Conservation (phyloP, 2,888 invertebrate species). For the Prostheceraeus crozeri region DNA sequence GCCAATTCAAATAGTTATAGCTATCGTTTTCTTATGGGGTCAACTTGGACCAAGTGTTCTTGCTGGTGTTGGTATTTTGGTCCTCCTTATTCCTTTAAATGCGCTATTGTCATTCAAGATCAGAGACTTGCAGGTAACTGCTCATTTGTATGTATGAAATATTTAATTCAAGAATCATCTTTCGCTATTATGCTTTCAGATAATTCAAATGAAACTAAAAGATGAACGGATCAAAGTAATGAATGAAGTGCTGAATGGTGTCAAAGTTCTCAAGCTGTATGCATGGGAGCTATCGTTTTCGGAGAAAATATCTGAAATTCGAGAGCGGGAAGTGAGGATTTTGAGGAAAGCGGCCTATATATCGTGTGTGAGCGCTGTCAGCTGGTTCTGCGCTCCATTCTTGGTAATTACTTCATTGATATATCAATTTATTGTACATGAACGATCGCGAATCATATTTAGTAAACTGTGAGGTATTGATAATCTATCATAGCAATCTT, state of each 20-base stretch:
- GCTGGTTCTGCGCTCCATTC: constrained; percentile 64
- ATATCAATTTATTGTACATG: too few relatives aligned
- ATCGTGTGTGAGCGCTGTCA: constrained; percentile 69
- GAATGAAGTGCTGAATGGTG: constrained; percentile 57
- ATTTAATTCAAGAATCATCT: too few relatives aligned
- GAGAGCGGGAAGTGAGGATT: constrained; percentile 75
- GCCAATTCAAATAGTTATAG: constrained; percentile 45
- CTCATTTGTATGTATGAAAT: too few relatives aligned
- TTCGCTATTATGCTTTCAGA: too few relatives aligned
- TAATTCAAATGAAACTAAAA: constrained; percentile 54
- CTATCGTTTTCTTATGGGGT: constrained; percentile 54
- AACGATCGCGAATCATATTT: too few relatives aligned
- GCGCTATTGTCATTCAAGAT: constrained; percentile 51
- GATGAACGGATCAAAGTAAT: constrained; percentile 56
- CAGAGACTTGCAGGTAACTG: constrained; percentile 53
- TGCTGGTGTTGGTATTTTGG: constrained; percentile 85
- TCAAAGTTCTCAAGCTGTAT: constrained; percentile 47
- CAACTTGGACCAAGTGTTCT: constrained; percentile 69
- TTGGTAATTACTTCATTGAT: too few relatives aligned
- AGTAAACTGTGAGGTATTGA: too few relatives aligned
- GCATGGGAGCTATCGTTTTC: constrained; percentile 36
- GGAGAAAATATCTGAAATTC: constrained; percentile 62
- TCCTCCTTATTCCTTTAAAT: constrained; percentile 68
- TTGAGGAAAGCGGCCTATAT: constrained; percentile 75
- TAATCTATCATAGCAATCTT: too few relatives aligned